These are phyloP conservation scores for Pseudomyrmex concolor DNA, from an alignment of 1,140 invertebrate genomes.

Conservation along the genomic window DNA sequence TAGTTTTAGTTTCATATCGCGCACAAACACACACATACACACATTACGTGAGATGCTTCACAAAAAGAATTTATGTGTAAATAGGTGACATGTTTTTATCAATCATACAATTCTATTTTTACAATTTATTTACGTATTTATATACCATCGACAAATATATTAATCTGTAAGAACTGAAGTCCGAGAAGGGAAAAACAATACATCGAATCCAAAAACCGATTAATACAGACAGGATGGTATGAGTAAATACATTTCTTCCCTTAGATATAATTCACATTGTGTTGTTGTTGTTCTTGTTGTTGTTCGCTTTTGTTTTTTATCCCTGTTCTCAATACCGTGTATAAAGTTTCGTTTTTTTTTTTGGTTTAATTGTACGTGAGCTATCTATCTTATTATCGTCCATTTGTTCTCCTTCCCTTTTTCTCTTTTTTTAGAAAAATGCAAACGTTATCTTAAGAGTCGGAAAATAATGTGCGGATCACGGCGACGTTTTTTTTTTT, in stretches of 20 bases:
- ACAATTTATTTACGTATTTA: conserved; percentile 65
- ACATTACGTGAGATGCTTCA: no score
- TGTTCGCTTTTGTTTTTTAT: not conserved
- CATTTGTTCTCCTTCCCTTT: not conserved
- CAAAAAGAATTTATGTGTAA: conserved; percentile 18
- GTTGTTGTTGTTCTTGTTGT: not conserved
- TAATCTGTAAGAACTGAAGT: conserved; percentile 11
- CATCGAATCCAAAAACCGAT: conserved; percentile 16
- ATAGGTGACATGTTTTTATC: conserved; percentile 35
- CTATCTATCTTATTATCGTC: not conserved
- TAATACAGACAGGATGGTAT: not conserved
- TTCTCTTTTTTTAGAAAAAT: not conserved
- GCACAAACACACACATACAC: no score
- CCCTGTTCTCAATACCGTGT: not conserved
- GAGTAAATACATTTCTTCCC: not conserved
- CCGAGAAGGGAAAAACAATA: not conserved
- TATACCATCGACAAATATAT: conserved; percentile 18
- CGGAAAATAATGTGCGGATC: conserved; percentile 25
- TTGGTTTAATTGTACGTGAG: not conserved
- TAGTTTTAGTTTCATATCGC: no score
- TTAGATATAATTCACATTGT: conserved; percentile 1
- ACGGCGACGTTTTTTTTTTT: conserved; percentile 42
- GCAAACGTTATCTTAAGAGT: not conserved
- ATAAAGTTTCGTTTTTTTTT: not conserved
- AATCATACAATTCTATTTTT: conserved; percentile 62